A percentile compares a stretch with the other conserved stretches of the same genome.
Conservation (phyloP, 2,113 vertebrate genomes). For the Caranx ignobilis region DNA sequence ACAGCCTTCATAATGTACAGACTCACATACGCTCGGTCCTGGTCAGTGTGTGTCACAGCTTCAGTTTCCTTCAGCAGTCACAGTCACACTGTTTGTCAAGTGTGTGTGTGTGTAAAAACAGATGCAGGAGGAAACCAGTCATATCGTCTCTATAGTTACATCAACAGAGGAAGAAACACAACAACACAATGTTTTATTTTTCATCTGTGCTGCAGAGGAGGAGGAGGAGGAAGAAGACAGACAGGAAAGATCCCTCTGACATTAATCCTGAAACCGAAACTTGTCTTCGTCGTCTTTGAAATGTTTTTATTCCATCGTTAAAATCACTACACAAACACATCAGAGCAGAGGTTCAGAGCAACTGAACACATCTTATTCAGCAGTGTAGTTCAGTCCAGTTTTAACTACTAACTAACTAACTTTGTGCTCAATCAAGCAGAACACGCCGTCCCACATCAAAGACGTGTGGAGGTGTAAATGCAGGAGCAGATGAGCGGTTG, state of each 20-base stretch:
- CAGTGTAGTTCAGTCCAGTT: too few relatives aligned
- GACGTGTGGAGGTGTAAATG: too few relatives aligned
- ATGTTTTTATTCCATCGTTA: too few relatives aligned
- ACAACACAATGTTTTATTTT: background rate
- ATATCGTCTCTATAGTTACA: background rate
- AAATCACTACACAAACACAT: too few relatives aligned
- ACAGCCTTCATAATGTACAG: background rate
- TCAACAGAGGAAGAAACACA: background rate
- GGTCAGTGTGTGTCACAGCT: background rate
- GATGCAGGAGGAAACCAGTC: background rate
- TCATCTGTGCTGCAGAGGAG: slow-evolving; percentile 8
- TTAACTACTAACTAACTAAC: too few relatives aligned
- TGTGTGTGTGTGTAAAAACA: background rate
- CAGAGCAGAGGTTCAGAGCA: too few relatives aligned
- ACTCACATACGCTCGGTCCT: background rate
- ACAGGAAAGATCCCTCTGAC: slow-evolving; percentile 14
- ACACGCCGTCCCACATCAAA: too few relatives aligned
- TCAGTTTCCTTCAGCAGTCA: background rate
- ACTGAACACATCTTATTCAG: too few relatives aligned
- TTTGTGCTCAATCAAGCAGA: too few relatives aligned
- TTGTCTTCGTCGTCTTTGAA: too few relatives aligned
- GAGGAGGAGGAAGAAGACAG: slow-evolving; percentile 3
- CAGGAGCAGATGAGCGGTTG: too few relatives aligned
- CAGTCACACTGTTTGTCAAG: too few relatives aligned
- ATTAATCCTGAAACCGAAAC: slow-evolving; percentile 32